These are phyloP conservation scores for Excalfactoria chinensis DNA, from an alignment of 2,113 vertebrate genomes.

Conservation along the genomic window DNA sequence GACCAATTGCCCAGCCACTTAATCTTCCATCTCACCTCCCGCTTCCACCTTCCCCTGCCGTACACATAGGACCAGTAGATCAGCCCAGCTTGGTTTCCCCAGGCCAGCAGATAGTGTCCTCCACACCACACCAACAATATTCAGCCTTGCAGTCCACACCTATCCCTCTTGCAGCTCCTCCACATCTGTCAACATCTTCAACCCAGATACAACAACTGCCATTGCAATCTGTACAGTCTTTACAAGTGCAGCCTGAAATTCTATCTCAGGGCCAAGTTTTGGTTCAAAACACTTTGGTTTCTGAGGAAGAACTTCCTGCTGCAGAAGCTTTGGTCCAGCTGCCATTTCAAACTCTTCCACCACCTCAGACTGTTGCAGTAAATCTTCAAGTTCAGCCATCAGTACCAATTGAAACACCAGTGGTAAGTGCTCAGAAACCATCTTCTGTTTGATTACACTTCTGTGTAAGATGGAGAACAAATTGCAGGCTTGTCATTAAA, in stretches of 20 bases:
- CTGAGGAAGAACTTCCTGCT: slow-evolving; percentile 88
- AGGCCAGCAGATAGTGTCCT: slow-evolving; percentile 74
- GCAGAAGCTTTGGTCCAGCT: slow-evolving; percentile 90
- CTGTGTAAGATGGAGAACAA: not conserved
- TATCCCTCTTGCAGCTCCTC: slow-evolving; percentile 79
- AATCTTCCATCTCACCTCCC: slow-evolving; percentile 77
- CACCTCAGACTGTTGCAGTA: slow-evolving; percentile 93
- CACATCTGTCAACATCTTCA: slow-evolving; percentile 81
- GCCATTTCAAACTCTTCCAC: slow-evolving; percentile 90
- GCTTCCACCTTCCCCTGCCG: slow-evolving; percentile 74
- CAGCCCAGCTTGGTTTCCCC: slow-evolving; percentile 74
- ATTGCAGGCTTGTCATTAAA: not conserved
- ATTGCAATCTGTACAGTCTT: slow-evolving; percentile 85
- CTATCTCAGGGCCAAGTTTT: slow-evolving; percentile 85
- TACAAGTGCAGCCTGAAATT: slow-evolving; percentile 88
- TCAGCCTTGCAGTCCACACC: slow-evolving; percentile 76
- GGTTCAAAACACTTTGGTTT: slow-evolving; percentile 85
- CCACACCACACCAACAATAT: slow-evolving; percentile 77
- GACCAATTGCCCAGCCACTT: slow-evolving; percentile 62
- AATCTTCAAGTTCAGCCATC: slow-evolving; percentile 89
- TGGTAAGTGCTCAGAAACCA: slow-evolving; percentile 81
- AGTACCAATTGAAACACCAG: slow-evolving; percentile 77
- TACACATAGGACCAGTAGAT: slow-evolving; percentile 79
- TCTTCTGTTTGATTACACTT: slow-evolving; percentile 22
- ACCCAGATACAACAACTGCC: slow-evolving; percentile 85